Conservation (phyloP, 2,888 invertebrate genomes). For the Lasius platythorax region DNA sequence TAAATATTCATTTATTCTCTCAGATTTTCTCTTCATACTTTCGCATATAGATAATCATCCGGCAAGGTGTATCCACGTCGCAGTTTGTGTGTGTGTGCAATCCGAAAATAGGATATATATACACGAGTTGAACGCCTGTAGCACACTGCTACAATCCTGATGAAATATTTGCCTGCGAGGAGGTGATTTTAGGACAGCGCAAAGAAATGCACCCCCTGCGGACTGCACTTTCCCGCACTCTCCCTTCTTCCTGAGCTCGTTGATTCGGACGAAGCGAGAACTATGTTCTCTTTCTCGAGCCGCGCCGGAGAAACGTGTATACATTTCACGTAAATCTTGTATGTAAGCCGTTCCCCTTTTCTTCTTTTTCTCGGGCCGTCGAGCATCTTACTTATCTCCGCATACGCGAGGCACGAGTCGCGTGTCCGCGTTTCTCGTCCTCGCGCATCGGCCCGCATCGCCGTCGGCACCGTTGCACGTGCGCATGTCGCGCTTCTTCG, state of each 20-base stretch:
- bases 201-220: constrained; percentile 31
- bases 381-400: too few relatives aligned
- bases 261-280: not conserved
- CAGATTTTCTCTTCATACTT: not conserved
- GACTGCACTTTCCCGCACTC: not conserved
- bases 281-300: not conserved
- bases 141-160: constrained; percentile 81
- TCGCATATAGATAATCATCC: not conserved
- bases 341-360: too few relatives aligned
- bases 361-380: too few relatives aligned
- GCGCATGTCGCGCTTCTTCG: constrained; percentile 75
- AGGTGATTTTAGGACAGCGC: constrained; percentile 74
- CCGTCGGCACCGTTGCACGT: constrained; percentile 48
- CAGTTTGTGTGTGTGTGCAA: not conserved
- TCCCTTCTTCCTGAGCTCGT: not conserved
- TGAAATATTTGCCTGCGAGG: constrained; percentile 80
- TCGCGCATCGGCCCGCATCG: not conserved
- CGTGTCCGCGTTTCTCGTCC: not conserved
- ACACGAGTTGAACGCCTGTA: constrained; percentile 69
- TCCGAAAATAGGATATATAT: constrained; percentile 45
- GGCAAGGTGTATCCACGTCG: not conserved
- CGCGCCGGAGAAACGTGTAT: not conserved
- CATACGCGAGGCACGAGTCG: not conserved
- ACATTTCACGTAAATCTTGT: not conserved
- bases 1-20: not conserved